A percentile compares a stretch with the other conserved stretches of the same genome.
phyloP scores from a whole-genome alignment of 2,888 invertebrate species.

The Latrodectus elegans region DNA sequence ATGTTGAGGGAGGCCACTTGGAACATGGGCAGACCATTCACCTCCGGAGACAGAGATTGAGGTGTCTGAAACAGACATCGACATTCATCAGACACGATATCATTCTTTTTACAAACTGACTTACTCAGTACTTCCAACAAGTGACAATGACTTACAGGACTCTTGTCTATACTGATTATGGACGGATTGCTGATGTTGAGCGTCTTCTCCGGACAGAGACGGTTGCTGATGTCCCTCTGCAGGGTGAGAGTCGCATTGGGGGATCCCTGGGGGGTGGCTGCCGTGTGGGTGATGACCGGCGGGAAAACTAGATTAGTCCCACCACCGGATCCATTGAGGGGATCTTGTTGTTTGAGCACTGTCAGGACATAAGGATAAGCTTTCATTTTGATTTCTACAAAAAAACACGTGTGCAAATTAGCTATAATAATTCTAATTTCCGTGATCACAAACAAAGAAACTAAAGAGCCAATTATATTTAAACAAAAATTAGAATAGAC shows the following conservation, averaged over 20 bases:
- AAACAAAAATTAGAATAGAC: no score
- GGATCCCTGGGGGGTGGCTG: conserved; percentile 99
- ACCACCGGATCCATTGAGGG: background rate
- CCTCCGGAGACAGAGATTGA: conserved; percentile 29
- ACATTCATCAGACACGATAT: no score
- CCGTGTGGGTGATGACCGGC: conserved; percentile 93
- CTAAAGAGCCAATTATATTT: no score
- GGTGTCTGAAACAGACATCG: conserved; percentile 7
- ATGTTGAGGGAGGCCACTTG: conserved; percentile 58
- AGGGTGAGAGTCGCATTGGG: conserved; percentile 85
- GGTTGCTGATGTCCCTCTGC: conserved; percentile 73
- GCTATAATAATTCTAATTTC: background rate
- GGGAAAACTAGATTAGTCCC: conserved; percentile 69
- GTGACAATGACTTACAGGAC: conserved; percentile 71
- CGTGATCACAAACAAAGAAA: background rate
- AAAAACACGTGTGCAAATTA: background rate
- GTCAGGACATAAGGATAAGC: conserved; percentile 50
- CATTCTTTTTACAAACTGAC: no score
- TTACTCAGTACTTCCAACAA: no score
- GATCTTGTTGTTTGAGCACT: conserved; percentile 37
- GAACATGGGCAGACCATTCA: conserved; percentile 53
- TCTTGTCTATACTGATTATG: conserved; percentile 73
- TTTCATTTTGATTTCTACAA: conserved; percentile 63
- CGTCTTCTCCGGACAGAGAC: conserved; percentile 74
- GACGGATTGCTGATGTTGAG: conserved; percentile 75